Evolutionary conservation across 1,140 invertebrate species (phyloP), one percentile per base, ranked within the genome.

Genomic region (Venturia canescens): DNA sequence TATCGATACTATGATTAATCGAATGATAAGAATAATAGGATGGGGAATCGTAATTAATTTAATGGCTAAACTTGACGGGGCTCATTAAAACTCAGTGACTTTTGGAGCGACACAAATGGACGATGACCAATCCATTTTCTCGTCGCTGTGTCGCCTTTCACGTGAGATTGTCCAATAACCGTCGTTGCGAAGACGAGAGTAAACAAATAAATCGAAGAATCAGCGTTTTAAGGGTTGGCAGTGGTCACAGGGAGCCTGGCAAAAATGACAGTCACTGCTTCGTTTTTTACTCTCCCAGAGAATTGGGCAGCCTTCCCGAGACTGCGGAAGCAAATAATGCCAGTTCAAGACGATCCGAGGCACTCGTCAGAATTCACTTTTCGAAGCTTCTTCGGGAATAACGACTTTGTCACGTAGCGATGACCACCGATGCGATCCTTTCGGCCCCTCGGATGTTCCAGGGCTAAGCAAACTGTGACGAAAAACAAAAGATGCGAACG

Each of bases 221-320:
- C 1, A 44, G 38, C 11, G 31, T 44, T 1, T 6, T 44, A 13
- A 44, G 38, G 38, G 63, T 63, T 66, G 57, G 31, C 63, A 38
- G 53, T 53, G 5, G 16, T 29, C 3, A 9, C n/a, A 53, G 50
- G 38, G 13, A 44, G 38, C 70, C 78, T 69, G 13, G 23, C 29
- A 71, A 79, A 79, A 70, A 18, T 66, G 75, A 78, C 75, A 66
- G 75, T 78, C 75, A 78, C 31, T 38, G 50, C 26, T 31, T 53
- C 50, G n/a, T 53, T 53, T 21, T n/a, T 53, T 44, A 44, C n/a
- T 53, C 50, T 4, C 7, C 50, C 2, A 44, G 38, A 11, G 11
- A 44, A 44, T 11, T 44, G 7, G 7, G 7, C 7, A 44, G 1
- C 11, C 38, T 44, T 11, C 5, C 7, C 38, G 7, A 44, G 18